These are phyloP conservation scores for Brachynemurus nebulosus DNA, from an alignment of 2,888 invertebrate genomes.

Conservation along the genomic window DNA sequence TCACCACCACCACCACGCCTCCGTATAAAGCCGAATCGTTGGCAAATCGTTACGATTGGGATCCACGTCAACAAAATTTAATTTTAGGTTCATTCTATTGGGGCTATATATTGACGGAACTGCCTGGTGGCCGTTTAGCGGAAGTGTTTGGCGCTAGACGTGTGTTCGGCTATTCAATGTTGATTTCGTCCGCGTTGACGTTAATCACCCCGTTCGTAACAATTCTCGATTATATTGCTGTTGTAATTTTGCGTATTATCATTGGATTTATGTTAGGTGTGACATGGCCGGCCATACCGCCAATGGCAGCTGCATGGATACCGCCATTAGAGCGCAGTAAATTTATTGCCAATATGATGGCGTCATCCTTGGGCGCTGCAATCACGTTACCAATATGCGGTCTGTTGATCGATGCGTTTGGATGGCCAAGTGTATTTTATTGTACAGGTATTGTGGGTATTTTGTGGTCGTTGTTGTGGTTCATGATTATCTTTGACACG, in stretches of 20 bases:
- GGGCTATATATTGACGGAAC: slow-evolving; percentile 80
- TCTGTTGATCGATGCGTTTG: slow-evolving; percentile 60
- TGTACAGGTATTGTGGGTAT: slow-evolving; percentile 63
- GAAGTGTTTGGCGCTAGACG: slow-evolving; percentile 68
- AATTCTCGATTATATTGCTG: slow-evolving; percentile 47
- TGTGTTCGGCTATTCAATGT: slow-evolving; percentile 77
- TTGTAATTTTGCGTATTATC: slow-evolving; percentile 57
- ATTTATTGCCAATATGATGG: slow-evolving; percentile 88
- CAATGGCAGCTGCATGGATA: slow-evolving; percentile 88
- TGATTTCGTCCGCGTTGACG: slow-evolving; percentile 67
- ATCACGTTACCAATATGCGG: slow-evolving; percentile 81
- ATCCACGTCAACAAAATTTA: slow-evolving; percentile 62
- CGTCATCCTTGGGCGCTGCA: slow-evolving; percentile 83
- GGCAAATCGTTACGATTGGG: slow-evolving; percentile 55
- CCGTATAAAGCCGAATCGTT: slow-evolving; percentile 5
- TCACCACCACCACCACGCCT: neutral
- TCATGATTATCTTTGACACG: slow-evolving; percentile 63
- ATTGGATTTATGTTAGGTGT: slow-evolving; percentile 47
- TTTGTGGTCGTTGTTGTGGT: slow-evolving; percentile 73
- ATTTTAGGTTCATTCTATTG: slow-evolving; percentile 82
- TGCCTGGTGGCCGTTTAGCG: slow-evolving; percentile 77
- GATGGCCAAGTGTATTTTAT: slow-evolving; percentile 87
- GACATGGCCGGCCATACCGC: slow-evolving; percentile 88
- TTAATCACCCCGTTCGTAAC: slow-evolving; percentile 68
- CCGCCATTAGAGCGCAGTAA: slow-evolving; percentile 88